Base-by-base conservation (phyloP, 30 jellyfish, hydroid and myxozoan genomes). In the Clytia hemisphaerica region DNA sequence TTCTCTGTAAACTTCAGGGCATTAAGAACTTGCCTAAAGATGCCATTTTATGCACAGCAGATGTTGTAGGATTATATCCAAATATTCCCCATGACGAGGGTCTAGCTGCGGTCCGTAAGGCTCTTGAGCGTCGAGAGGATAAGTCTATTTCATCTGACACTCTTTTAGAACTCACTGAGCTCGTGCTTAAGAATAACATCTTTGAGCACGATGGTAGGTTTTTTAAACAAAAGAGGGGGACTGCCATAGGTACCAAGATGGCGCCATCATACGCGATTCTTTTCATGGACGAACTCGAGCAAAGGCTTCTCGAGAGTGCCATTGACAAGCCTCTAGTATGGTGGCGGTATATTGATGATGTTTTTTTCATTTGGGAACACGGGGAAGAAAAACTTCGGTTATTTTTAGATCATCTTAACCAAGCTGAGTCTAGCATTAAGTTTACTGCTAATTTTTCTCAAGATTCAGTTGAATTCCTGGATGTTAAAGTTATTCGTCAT, bases 361-460 rank as follows among this genome's bases (percentile, higher is more conserved):
- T 57, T 16, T 57, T 57, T 57, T 22, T 64, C 47, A 51, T 78
- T 37, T 66, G 77, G 84, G 22, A 44, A 57, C 71, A 38, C 37
- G 77, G 83, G 32, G 83, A 65, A 53, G 77, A 65, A 35, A 66
- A 58, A 34, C 77, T 78, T n/a, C n/a, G n/a, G n/a, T n/a, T n/a
- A n/a, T n/a, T n/a, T n/a, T n/a, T n/a, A n/a, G n/a, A n/a, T n/a
- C n/a, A n/a, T n/a, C n/a, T n/a, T n/a, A n/a, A n/a, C n/a, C n/a
- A n/a, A n/a, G n/a, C n/a, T n/a, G n/a, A n/a, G n/a, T n/a, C n/a
- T n/a, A n/a, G n/a, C n/a, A n/a, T n/a, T n/a, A n/a, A n/a, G n/a
- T n/a, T n/a, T n/a, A n/a, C n/a, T n/a, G n/a, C n/a, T n/a, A n/a
- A n/a, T n/a, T n/a, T n/a, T n/a, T n/a, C n/a, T n/a, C n/a, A n/a